Base-by-base conservation (phyloP, 30 jellyfish, hydroid and myxozoan species). In the Rhopilema esculentum region DNA sequence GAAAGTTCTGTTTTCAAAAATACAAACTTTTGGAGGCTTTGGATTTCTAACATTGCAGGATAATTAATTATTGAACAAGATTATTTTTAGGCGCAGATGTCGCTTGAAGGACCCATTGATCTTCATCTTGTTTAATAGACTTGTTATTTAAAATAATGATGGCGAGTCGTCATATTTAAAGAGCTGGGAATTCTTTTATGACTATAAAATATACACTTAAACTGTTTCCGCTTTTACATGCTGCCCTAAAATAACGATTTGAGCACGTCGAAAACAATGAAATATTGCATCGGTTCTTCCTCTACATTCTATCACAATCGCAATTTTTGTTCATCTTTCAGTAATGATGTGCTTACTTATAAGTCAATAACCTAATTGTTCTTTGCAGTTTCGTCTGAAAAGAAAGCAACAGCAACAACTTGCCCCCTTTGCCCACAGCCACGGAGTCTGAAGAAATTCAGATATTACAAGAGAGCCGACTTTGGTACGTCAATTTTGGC, bases 401-500 rank as follows among this genome's bases (percentile, higher is more conserved):
- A 67, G 51, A 40, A 40, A 12, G n/a, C n/a, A n/a, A 40, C 57
- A 12, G 78, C 29, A 1, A 40, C 65, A 30, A 4, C 79, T 1
- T 82, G 95, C 64, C 87, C 80, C 28, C 75, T 27, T 24, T 86
- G 95, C 30, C 80, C 79, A 32, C 63, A 66, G 77, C 73, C 84
- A 16, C 30, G 25, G 22, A 21, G 61, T 0, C 66, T 86, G 85
- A 86, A 76, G 64, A 77, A 80, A 52, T 88, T 67, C 85, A 88
- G 62, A 23, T 32, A 88, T 18, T 88, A 65, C 87, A 79, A 77
- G 27, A 79, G 84, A 69, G 96, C 96, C 12, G 86, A 77, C 32
- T 88, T 75, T 66, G 96, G 96, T 88, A 88, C 28, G 88, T 15
- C 12, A 12, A 40, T n/a, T n/a, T n/a, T n/a, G n/a, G n/a, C n/a